phyloP scores from a whole-genome alignment of 2,888 invertebrate species.

The Zaprionus bogoriensis region DNA sequence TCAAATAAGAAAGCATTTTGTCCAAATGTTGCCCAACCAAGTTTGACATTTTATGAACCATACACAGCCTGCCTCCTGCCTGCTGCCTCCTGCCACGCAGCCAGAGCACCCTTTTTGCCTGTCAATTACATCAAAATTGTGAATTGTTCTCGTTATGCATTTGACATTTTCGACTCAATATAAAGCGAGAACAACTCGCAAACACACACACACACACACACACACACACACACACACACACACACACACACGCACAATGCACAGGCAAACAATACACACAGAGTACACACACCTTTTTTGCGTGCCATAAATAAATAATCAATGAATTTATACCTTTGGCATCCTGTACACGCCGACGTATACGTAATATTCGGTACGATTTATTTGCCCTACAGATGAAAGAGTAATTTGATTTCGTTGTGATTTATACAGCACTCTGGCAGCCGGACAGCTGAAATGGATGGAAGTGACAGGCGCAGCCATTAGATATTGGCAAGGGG shows the following conservation, averaged over 20 bases:
- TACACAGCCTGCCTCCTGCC: slow-evolving; percentile 1
- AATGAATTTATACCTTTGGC: slow-evolving; percentile 63
- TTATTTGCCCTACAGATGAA: slow-evolving; percentile 66
- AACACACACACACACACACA: slow-evolving; percentile 20
- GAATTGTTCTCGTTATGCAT: slow-evolving; percentile 76
- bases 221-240: slow-evolving; percentile 12
- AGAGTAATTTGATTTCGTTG: slow-evolving; percentile 73
- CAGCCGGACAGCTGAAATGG: slow-evolving; percentile 40
- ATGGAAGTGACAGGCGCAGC: slow-evolving; percentile 23
- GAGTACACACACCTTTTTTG: slow-evolving; percentile 24
- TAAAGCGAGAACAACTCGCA: slow-evolving; percentile 64
- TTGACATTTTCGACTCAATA: slow-evolving; percentile 77
- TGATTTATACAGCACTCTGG: slow-evolving; percentile 57
- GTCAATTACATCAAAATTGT: slow-evolving; percentile 77
- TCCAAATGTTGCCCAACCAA: slow-evolving; percentile 72
- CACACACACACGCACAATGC: slow-evolving; percentile 24
- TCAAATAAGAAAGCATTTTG: slow-evolving; percentile 77
- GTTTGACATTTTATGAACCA: slow-evolving; percentile 73
- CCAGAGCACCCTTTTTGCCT: slow-evolving; percentile 49
- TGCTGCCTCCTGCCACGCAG: slow-evolving; percentile 9
- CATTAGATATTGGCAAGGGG: slow-evolving; percentile 8
- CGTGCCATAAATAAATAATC: slow-evolving; percentile 75
- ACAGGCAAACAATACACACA: background rate
- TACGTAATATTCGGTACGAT: slow-evolving; percentile 67
- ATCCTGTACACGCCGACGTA: slow-evolving; percentile 40